Evolutionary conservation across 2,888 invertebrate species (phyloP), one percentile per base, ranked within the genome.

Genomic region (Pardosa pseudoannulata): DNA sequence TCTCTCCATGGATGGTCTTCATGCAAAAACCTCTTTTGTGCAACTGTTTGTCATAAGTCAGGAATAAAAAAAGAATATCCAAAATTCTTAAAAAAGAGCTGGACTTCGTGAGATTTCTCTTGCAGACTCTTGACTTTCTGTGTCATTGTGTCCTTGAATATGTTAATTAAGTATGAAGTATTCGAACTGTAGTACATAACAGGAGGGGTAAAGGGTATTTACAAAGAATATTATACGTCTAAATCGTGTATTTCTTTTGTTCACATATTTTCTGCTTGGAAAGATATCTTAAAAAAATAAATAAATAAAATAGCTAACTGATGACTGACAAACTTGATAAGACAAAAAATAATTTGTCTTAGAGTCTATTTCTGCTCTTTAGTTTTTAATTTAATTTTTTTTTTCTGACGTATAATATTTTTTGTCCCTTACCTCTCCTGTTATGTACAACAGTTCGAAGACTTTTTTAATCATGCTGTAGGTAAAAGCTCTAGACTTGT

Each of bases 1-100:
- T 85, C 83, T 28, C 83, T 23, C 19, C 16, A 50, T 76, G 31
- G 56, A n/a, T 56, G 32, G 67, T 32, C 32, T 36, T 32, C 67
- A 56, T 56, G 56, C 56, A 56, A 56, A 56, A 56, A 23, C 23
- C 23, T 56, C 23, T 23, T 56, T 56, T 56, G 56, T 56, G 5
- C 6, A 23, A 56, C 56, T 56, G 56, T 56, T 56, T 56, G 56
- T 56, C 56, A 56, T 56, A 56, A 56, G 56, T 56, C 56, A 56
- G 56, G 11, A 23, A 56, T 56, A 3, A 23, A 56, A 56, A 56
- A 56, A 56, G 23, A 56, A 23, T 5, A 13, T 7, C 1, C 5
- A 23, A 23, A 3, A 16, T 23, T 19, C 23, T 23, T 56, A 3
- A 23, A 23, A 23, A 23, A 46, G 41, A 46, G 56, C 3, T 56